These are phyloP conservation scores for Euthynnus affinis DNA, from an alignment of 2,797 vertebrate genomes.

Conservation along the genomic window DNA sequence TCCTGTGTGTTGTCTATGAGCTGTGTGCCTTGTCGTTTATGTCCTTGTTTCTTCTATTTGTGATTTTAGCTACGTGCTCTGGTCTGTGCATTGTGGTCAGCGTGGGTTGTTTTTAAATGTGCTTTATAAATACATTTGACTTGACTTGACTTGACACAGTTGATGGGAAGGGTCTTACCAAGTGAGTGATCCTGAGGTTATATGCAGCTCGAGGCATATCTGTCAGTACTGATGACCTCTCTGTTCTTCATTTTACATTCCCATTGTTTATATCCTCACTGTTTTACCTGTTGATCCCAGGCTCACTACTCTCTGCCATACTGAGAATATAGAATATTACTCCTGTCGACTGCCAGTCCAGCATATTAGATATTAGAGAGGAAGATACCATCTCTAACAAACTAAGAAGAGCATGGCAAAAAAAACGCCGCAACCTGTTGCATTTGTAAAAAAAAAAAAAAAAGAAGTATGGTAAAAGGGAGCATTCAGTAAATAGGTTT, in stretches of 20 bases:
- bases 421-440: neutral
- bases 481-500: neutral
- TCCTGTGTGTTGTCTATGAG: too few relatives aligned
- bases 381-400: neutral
- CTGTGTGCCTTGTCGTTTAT: too few relatives aligned
- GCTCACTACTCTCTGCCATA: neutral
- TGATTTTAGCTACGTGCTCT: too few relatives aligned
- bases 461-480: neutral
- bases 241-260: conserved; percentile 16
- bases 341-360: neutral
- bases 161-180: neutral
- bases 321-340: conserved; percentile 1
- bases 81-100: too few relatives aligned
- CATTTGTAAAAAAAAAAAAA: conserved; percentile 9
- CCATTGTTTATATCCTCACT: neutral
- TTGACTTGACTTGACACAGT: too few relatives aligned
- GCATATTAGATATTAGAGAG: neutral
- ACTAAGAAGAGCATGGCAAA: neutral
- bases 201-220: neutral
- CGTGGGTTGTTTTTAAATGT: too few relatives aligned
- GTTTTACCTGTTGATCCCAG: neutral
- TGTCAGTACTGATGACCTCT: conserved; percentile 18
- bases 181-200: conserved; percentile 27
- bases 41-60: too few relatives aligned
- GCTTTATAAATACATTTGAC: too few relatives aligned